Evolutionary conservation across 2,888 invertebrate genomes (phyloP), one percentile per base, ranked within the genome.

Genomic region (Apamea crenata): DNA sequence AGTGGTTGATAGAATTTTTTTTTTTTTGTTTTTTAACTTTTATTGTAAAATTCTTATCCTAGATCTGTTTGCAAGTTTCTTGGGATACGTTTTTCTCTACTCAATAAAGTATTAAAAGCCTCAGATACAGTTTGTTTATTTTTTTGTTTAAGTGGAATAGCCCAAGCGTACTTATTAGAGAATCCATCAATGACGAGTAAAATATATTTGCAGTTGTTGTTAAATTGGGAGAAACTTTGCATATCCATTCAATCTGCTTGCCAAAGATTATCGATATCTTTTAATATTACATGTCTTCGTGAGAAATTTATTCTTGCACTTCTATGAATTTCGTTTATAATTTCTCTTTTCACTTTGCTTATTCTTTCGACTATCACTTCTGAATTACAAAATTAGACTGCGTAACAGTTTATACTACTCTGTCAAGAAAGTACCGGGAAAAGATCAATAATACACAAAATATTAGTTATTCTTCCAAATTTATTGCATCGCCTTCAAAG

Each of bases 41-140:
- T 10, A 29, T 68, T 68, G n/a, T 68, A 68, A 50, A 68, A 68
- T 29, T 68, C 68, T 47, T 47, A 50, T 47, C 68, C 47, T 8
- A 10, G 18, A 47, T 68, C 68, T 10, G 68, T 71, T 59, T 71
- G 70, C 40, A 71, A 56, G 32, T 71, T 71, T 56, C n/a, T 56
- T 7, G 70, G 56, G 2, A 56, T 32, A 1, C 70, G 56, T 21
- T 47, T n/a, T 67, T 21, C 32, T 32, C 25, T 32, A 32, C 10
- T 50, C 29, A 69, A 69, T 32, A 69, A 50, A 3, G 10, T 69
- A 10, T 8, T 21, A 2, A 69, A 50, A 21, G 50, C 50, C 7
- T 47, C 6, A 21, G 50, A 69, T 21, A 69, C 69, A 29, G 5
- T 0, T 69, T 50, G 2, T 50, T 69, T 32, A 21, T 69, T 50